Conservation (phyloP, 2,113 vertebrate genomes). For the Eira barbara region DNA sequence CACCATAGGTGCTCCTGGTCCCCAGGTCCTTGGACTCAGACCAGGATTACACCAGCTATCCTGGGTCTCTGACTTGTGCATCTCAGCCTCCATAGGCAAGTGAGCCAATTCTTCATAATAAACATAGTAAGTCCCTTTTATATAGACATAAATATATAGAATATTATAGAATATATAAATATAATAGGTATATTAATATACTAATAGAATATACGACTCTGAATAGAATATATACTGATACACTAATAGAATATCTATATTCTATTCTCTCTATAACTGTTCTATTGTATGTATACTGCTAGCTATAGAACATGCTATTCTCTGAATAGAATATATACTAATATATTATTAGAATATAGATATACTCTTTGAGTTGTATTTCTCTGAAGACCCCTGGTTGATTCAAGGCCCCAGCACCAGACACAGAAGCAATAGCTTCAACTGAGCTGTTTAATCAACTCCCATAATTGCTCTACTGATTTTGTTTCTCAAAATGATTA, state of each 20-base stretch:
- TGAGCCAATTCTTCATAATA: neutral
- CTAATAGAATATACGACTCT: neutral
- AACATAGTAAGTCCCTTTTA: neutral
- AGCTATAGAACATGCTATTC: neutral
- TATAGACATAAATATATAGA: neutral
- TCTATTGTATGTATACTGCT: neutral
- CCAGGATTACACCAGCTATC: neutral
- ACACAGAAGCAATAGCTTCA: neutral
- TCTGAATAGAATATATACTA: neutral
- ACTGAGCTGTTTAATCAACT: neutral
- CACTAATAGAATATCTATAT: neutral
- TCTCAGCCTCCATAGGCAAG: neutral
- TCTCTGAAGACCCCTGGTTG: neutral
- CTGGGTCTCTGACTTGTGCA: neutral
- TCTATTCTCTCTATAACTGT: neutral
- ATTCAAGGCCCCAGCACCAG: neutral
- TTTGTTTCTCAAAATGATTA: neutral
- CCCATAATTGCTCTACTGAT: neutral
- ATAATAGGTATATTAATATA: neutral
- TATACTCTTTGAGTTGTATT: neutral
- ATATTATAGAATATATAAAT: neutral
- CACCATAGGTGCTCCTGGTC: neutral
- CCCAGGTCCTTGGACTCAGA: neutral
- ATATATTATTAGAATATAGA: neutral
- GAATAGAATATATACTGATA: neutral